Evolutionary conservation across 2,888 invertebrate genomes (phyloP), one percentile per base, ranked within the genome.

Genomic region (Trissoscelio sp.): DNA sequence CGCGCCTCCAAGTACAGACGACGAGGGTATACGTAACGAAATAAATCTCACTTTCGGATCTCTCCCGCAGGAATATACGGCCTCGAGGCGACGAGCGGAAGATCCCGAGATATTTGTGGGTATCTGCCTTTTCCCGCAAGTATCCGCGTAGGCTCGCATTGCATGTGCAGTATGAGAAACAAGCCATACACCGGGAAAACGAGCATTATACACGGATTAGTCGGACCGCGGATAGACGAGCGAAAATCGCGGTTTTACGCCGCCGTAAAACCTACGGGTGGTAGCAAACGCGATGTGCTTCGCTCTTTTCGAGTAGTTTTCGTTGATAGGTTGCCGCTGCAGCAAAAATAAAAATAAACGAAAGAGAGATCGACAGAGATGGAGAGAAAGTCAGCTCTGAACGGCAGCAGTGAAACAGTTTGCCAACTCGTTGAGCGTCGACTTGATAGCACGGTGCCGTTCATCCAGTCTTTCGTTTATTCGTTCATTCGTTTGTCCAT

Each of bases 371-470:
- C 57, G 62, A 58, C 67, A 79, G 62, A 81, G 80, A 62, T 31
- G 70, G 81, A 81, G 83, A 81, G 85, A 34, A 81, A 67, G 81
- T 80, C 78, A 85, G 85, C 75, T 84, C 83, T 77, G 85, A 84
- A 20, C 20, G 6, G 77, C 72, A 78, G 62, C 77, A 69, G 69
- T 73, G 79, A 86, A 89, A 88, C 87, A 89, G 89, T 91, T 90
- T 89, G 87, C 89, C 88, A 89, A 90, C 89, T 90, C 89, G 88
- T 88, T 88, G 87, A 87, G 86, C 55, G 84, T 87, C 84, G 85
- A 87, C 88, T 88, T 84, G 86, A 87, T 86, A 83, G 84, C n/a
- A n/a, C 80, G 66, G 73, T 57, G 72, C 67, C 57, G 64, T 66
- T 79, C 69, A 64, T 58, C 22, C 69, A 78, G 53, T 66, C 69